Base-by-base conservation (phyloP, 2,888 invertebrate species). In the Idaea biselata region DNA sequence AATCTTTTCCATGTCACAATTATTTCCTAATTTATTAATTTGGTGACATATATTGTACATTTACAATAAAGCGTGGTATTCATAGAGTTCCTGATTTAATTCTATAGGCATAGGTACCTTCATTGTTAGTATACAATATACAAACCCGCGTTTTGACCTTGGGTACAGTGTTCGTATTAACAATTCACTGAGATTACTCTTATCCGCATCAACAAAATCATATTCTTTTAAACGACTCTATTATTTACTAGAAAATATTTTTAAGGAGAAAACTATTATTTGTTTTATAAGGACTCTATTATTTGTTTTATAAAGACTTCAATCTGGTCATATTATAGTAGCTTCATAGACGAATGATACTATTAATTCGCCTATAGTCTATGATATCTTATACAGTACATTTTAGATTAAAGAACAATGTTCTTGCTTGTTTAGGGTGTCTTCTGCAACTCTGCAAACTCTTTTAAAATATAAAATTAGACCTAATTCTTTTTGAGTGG, bases 171-270 rank as follows among this genome's bases (percentile, higher is more conserved):
- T 65, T 69, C 60, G 63, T 63, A 63, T 67, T 60, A 65, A 57
- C 66, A 65, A 63, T 65, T 62, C 60, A 63, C 64, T 17, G 53
- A 68, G 61, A 69, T 71, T 65, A 65, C 53, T 66, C 66, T 60
- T 71, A 65, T 68, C 68, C 68, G 68, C 60, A 58, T 63, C 60
- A 58, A 67, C 62, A 33, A 69, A 68, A 68, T 62, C 62, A 31
- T 62, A 58, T 63, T 44, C 63, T 66, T 66, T 60, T 32, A 57
- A 14, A 62, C 18, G 4, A 58, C 11, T 55, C 55, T 55, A 16
- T 54, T 54, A 6, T 54, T 32, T 11, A 32, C 11, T 8, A 32
- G 32, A 32, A n/a, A n/a, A n/a, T n/a, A n/a, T n/a, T n/a, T n/a
- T n/a, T n/a, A n/a, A n/a, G n/a, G n/a, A n/a, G n/a, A n/a, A n/a